Conservation (phyloP, 2,113 vertebrate genomes). For the Hylia prasina region DNA sequence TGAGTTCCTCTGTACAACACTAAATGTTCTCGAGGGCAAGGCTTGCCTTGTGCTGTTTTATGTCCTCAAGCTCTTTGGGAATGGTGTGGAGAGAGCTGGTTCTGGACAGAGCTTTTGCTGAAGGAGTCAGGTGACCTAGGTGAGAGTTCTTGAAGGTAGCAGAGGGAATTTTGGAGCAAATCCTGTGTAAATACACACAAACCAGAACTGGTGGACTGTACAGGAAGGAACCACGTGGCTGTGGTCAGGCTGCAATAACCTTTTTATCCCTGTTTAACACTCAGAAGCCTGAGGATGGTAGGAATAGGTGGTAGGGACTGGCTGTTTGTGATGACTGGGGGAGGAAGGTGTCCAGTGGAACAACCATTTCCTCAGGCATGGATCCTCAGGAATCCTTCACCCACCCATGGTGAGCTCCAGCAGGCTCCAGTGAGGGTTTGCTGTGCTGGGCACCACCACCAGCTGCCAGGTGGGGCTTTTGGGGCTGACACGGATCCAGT, state of each 20-base stretch:
- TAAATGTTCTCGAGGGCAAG: fast-evolving
- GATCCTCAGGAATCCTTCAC: background rate
- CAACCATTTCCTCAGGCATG: background rate
- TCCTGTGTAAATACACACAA: background rate
- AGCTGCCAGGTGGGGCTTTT: background rate
- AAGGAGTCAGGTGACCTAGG: background rate
- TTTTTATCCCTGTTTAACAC: background rate
- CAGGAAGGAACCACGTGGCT: background rate
- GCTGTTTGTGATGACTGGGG: background rate
- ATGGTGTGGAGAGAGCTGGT: background rate
- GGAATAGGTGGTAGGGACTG: background rate
- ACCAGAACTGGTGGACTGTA: fast-evolving
- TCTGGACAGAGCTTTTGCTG: background rate
- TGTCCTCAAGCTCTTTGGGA: background rate
- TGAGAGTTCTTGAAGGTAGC: background rate
- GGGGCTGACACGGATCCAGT: background rate
- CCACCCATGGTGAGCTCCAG: background rate
- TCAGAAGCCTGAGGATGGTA: background rate
- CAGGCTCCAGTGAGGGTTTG: background rate
- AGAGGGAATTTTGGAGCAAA: background rate
- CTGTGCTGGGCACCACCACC: background rate
- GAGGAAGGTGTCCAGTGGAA: background rate
- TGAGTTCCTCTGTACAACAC: background rate
- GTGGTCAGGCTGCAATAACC: fast-evolving
- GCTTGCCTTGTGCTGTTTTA: background rate